phyloP scores from a whole-genome alignment of 2,113 vertebrate species.

The Corydoras maculifer region DNA sequence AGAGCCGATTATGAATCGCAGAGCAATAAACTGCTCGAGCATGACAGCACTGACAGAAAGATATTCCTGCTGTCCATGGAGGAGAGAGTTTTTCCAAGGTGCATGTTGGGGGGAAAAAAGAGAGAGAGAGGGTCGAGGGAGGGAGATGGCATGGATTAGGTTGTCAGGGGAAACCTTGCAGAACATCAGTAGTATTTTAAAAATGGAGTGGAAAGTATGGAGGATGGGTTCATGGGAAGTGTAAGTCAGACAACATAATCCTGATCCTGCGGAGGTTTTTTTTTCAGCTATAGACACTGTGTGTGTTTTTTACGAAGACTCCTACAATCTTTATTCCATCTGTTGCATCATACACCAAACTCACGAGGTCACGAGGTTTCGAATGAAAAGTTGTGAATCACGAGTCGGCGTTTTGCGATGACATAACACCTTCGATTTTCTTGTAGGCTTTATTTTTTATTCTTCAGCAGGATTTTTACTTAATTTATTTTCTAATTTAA shows the following conservation, averaged over 20 bases:
- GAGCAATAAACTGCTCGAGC: constrained; percentile 7
- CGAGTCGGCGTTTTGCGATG: no score
- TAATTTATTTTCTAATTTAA: no score
- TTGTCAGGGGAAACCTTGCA: neutral
- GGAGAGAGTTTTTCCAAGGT: constrained; percentile 17
- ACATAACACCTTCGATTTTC: no score
- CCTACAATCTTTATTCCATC: no score
- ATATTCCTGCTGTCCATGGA: constrained; percentile 5
- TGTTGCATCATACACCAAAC: no score
- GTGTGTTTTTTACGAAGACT: no score
- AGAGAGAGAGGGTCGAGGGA: constrained; percentile 1
- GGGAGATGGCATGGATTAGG: constrained; percentile 19
- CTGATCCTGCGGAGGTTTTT: neutral
- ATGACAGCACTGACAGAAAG: neutral
- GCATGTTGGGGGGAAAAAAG: neutral
- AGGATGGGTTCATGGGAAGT: neutral
- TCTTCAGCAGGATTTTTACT: no score
- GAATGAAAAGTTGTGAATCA: no score
- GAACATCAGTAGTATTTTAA: constrained; percentile 8
- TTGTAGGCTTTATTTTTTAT: no score
- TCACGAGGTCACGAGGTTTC: no score
- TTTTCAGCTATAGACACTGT: no score
- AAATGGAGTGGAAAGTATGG: neutral
- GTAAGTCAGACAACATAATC: neutral
- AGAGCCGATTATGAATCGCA: neutral